These are phyloP conservation scores for Plutomurus gul DNA, from an alignment of 1,140 invertebrate species.

Conservation along the genomic window DNA sequence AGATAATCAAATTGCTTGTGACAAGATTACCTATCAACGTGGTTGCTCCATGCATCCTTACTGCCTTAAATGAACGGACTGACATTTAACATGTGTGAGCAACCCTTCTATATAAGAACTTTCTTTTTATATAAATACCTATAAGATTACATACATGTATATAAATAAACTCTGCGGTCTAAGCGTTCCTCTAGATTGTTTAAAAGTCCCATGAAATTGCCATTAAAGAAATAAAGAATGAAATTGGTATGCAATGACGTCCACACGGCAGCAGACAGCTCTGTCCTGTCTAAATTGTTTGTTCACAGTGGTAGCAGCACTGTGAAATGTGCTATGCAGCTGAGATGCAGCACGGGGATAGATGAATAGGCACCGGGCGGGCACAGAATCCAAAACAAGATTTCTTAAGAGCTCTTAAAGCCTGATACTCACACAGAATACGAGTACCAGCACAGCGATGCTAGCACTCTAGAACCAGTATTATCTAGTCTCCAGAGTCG, in stretches of 20 bases:
- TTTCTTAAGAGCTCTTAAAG: neutral
- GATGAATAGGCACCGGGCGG: neutral
- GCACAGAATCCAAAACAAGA: neutral
- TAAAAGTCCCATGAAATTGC: neutral
- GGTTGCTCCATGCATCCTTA: neutral
- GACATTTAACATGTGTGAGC: neutral
- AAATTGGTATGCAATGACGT: neutral
- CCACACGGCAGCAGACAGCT: too few species aligned
- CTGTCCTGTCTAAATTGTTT: too few species aligned
- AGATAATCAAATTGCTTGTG: slow-evolving; percentile 19
- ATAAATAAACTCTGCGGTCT: too few species aligned
- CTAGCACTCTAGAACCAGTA: too few species aligned
- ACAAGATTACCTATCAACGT: slow-evolving; percentile 12
- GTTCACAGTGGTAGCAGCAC: neutral
- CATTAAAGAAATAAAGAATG: neutral
- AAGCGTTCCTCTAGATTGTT: neutral
- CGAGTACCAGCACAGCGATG: too few species aligned
- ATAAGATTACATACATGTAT: neutral
- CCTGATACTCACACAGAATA: neutral
- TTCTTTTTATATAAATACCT: neutral
- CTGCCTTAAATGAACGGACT: neutral
- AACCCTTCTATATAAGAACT: neutral
- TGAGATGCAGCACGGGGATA: neutral
- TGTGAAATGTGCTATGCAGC: neutral
- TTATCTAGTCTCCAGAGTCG: too few species aligned